Evolutionary conservation across 1,140 invertebrate species (phyloP), one percentile per base, ranked within the genome.

Genomic region (Drosophila tropicalis): DNA sequence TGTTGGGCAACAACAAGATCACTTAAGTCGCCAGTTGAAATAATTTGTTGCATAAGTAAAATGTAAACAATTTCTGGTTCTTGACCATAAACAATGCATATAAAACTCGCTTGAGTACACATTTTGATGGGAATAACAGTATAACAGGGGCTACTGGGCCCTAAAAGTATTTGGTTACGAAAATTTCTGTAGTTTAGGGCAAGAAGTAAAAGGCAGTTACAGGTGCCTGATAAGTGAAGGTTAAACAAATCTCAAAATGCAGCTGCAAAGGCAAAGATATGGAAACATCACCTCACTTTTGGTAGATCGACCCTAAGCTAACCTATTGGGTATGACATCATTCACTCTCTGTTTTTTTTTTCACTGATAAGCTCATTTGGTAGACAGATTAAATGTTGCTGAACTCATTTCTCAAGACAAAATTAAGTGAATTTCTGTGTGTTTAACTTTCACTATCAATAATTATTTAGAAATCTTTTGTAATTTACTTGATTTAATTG

Each of bases 401-500:
- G 15, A 17, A 19, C 44, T 47, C 2, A 47, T 17, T 47, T 47
- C 15, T 47, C 10, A 51, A 51, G 3, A 22, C 0, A 15, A 17
- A 17, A 17, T 17, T 19, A 19, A 17, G 10, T 10, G 12, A n/a
- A n/a, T n/a, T 41, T 41, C 29, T 29, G 29, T 44, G 10, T 44
- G 5, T 44, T 15, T 15, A 47, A 47, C 44, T 51, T 51, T 51
- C 44, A 32, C 68, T 62, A 34, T 54, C 63, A 64, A 63, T 67
- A 41, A 67, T 54, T 65, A 44, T 47, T 54, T 63, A 61, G 69
- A 72, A 73, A 63, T 62, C 60, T 41, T 39, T 56, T 29, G 10
- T 19, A 75, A 87, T 79, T 87, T 89, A 89, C 83, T 89, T 79
- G 79, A 67, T 39, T 74, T 62, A 74, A 67, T 54, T 79, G 70